These are phyloP conservation scores for Cephonodes hylas DNA, from an alignment of 2,888 invertebrate species.

Conservation along the genomic window DNA sequence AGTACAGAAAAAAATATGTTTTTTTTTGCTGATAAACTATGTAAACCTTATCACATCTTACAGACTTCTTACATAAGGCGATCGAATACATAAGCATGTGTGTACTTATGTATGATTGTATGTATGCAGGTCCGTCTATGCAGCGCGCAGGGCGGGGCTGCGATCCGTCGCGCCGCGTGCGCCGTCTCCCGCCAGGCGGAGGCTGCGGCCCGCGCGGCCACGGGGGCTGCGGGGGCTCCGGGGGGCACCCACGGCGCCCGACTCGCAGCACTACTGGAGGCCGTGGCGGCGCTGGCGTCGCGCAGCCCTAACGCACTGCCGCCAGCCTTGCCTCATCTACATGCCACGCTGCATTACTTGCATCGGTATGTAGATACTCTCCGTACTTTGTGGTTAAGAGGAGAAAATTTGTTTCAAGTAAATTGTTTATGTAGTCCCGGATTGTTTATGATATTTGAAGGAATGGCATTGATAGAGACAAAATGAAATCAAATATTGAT, in stretches of 20 bases:
- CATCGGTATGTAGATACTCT: conserved; percentile 23
- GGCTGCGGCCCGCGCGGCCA: conserved; percentile 49
- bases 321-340: conserved; percentile 44
- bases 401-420: no score
- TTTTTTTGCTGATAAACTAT: no score
- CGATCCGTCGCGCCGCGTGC: conserved; percentile 43
- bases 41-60: no score
- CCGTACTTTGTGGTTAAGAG: no score
- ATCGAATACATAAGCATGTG: no score
- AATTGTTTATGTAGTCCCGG: no score
- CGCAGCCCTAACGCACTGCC: conserved; percentile 42
- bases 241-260: conserved; percentile 37
- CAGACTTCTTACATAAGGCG: no score
- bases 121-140: conserved; percentile 59
- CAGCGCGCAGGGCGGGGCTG: conserved; percentile 41
- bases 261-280: conserved; percentile 54
- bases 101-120: no score
- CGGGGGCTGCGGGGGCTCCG: conserved; percentile 50
- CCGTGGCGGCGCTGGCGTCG: conserved; percentile 57
- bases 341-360: conserved; percentile 29
- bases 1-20: not conserved
- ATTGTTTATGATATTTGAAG: no score
- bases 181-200: conserved; percentile 37
- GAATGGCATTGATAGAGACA: no score
- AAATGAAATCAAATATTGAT: no score